phyloP scores from a whole-genome alignment of 2,113 vertebrate species.

The Takifugu bimaculatus region DNA sequence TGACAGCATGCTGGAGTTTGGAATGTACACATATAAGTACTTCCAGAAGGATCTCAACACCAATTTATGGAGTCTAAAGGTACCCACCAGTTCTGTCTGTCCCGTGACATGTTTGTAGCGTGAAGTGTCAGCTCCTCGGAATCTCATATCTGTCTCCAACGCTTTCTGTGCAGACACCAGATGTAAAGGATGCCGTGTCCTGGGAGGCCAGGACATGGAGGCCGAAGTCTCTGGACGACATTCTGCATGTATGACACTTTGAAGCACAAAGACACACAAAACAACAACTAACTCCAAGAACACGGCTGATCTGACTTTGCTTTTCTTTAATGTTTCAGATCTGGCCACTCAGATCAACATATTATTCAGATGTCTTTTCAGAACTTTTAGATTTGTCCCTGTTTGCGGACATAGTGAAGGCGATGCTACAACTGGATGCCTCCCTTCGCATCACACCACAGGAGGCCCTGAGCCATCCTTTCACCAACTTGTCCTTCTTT shows the following conservation, averaged over 20 bases:
- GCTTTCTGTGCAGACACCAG: neutral
- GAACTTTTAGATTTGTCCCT: neutral
- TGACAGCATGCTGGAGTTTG: neutral
- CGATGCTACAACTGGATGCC: slow-evolving; percentile 1
- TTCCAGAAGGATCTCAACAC: neutral
- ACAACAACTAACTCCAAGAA: neutral
- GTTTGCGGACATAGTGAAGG: slow-evolving; percentile 7
- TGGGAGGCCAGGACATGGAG: neutral
- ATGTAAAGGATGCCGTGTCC: neutral
- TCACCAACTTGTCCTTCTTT: slow-evolving; percentile 1
- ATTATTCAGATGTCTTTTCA: neutral
- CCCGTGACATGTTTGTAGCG: neutral
- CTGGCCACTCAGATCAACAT: rapidly evolving
- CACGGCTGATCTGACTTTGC: neutral
- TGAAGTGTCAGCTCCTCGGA: no score
- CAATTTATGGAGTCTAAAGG: neutral
- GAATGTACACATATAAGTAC: neutral
- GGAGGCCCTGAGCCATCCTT: slow-evolving; percentile 8
- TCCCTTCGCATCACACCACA: neutral
- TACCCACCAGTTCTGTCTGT: neutral
- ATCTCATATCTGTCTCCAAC: neutral
- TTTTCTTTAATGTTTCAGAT: neutral
- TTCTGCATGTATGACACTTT: neutral
- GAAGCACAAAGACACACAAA: neutral
- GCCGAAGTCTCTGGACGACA: neutral